Conservation (phyloP, 2,113 vertebrate genomes). For the Martes martes region DNA sequence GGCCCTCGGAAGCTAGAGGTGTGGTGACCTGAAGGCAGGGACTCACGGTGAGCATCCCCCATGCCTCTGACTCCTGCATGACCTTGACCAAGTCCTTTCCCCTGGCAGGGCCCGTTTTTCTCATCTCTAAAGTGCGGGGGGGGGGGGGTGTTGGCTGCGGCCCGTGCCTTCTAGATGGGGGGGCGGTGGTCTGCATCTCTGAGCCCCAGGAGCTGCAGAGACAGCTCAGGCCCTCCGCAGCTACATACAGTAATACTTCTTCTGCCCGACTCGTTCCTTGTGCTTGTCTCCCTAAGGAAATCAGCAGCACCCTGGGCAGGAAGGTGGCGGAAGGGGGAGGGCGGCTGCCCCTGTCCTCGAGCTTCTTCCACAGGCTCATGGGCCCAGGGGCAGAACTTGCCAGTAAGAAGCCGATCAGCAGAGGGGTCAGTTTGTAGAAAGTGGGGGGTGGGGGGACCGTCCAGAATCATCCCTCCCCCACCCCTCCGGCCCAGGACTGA, state of each 20-base stretch:
- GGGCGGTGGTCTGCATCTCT: fast-evolving
- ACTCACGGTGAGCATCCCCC: fast-evolving
- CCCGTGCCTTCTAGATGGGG: neutral
- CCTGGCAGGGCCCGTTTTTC: neutral
- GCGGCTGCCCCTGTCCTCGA: neutral
- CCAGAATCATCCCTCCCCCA: fast-evolving
- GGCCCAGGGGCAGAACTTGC: fast-evolving
- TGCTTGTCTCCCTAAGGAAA: neutral
- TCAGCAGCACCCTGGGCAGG: neutral
- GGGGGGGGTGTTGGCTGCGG: too few species aligned
- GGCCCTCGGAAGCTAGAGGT: neutral
- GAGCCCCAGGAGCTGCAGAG: neutral
- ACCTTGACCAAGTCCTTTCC: neutral
- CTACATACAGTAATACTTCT: neutral
- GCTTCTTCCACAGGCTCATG: fast-evolving
- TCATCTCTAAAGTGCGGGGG: neutral
- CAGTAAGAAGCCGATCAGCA: neutral
- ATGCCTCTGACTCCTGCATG: neutral
- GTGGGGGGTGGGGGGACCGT: fast-evolving
- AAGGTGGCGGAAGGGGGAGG: neutral
- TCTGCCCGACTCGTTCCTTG: neutral
- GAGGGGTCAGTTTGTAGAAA: fast-evolving
- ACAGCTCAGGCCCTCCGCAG: neutral
- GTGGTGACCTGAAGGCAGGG: neutral
- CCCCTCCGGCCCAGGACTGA: slow-evolving; percentile 56